These are phyloP conservation scores for Drosophila kokeensis DNA, from an alignment of 2,888 invertebrate species.

Conservation along the genomic window DNA sequence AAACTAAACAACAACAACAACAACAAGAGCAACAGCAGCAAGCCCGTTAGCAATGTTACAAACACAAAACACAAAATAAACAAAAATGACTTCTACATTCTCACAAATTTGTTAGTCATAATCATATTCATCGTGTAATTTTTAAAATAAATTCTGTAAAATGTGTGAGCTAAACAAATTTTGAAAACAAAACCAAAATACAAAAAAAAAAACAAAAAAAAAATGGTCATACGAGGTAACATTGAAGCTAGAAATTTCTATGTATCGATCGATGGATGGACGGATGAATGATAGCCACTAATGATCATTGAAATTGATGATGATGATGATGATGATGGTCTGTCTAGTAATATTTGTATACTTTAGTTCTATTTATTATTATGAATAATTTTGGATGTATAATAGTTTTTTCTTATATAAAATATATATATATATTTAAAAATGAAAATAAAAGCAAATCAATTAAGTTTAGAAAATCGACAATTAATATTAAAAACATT, in stretches of 20 bases:
- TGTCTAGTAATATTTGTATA: conserved; percentile 81
- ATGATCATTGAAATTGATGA: conserved; percentile 40
- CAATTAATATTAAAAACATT: background rate
- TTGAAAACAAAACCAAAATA: conserved; percentile 23
- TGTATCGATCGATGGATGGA: conserved; percentile 17
- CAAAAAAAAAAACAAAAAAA: background rate
- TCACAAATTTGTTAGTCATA: conserved; percentile 81
- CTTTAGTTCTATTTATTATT: conserved; percentile 83
- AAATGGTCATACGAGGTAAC: conserved; percentile 28
- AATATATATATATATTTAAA: conserved; percentile 70
- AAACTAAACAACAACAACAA: conserved; percentile 18
- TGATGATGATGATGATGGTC: conserved; percentile 47
- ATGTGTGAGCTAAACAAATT: conserved; percentile 57
- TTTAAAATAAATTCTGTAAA: conserved; percentile 64
- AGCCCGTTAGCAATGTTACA: conserved; percentile 32
- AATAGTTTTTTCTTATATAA: conserved; percentile 84
- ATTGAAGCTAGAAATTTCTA: conserved; percentile 34
- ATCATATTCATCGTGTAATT: conserved; percentile 75
- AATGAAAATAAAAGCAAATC: conserved; percentile 79
- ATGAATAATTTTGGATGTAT: conserved; percentile 83
- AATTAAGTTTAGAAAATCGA: conserved; percentile 70
- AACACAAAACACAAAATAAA: conserved; percentile 39
- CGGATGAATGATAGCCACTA: conserved; percentile 29
- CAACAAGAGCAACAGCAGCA: conserved; percentile 18
- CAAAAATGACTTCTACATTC: conserved; percentile 79